phyloP scores from a whole-genome alignment of 2,797 vertebrate genomes.

The Eulemur mongoz region DNA sequence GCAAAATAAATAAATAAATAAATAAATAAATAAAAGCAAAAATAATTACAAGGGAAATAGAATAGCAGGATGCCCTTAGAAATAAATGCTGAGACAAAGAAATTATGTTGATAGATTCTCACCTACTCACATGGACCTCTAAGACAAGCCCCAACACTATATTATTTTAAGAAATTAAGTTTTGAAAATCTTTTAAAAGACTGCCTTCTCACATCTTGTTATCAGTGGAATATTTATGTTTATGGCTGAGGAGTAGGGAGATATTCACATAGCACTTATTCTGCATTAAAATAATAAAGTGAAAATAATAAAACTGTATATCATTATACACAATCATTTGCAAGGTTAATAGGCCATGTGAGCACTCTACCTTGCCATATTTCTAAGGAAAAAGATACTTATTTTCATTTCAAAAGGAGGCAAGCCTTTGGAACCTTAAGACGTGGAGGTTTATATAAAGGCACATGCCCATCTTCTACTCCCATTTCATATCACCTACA shows the following conservation, averaged over 20 bases:
- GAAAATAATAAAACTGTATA: background rate
- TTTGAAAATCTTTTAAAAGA: slow-evolving; percentile 62
- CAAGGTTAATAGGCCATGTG: background rate
- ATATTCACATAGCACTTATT: slow-evolving; percentile 1
- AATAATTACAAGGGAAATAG: slow-evolving; percentile 56
- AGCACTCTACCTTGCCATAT: background rate
- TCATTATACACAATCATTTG: background rate
- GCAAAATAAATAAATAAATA: background rate
- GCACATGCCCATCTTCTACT: background rate
- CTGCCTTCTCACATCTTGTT: slow-evolving; percentile 12
- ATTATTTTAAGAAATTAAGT: slow-evolving; percentile 77
- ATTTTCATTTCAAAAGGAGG: background rate
- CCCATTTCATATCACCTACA: background rate
- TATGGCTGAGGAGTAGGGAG: background rate
- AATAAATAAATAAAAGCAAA: background rate
- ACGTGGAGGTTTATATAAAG: background rate
- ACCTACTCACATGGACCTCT: slow-evolving; percentile 62
- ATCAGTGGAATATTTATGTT: background rate
- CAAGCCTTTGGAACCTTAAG: background rate
- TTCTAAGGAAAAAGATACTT: background rate
- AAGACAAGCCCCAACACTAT: slow-evolving; percentile 65
- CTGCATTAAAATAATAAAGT: background rate
- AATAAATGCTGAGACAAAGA: slow-evolving; percentile 65
- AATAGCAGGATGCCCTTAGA: background rate
- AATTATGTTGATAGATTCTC: slow-evolving; percentile 71